Base-by-base conservation (phyloP, 2,888 invertebrate species). In the Mesorhabditis sp. region DNA sequence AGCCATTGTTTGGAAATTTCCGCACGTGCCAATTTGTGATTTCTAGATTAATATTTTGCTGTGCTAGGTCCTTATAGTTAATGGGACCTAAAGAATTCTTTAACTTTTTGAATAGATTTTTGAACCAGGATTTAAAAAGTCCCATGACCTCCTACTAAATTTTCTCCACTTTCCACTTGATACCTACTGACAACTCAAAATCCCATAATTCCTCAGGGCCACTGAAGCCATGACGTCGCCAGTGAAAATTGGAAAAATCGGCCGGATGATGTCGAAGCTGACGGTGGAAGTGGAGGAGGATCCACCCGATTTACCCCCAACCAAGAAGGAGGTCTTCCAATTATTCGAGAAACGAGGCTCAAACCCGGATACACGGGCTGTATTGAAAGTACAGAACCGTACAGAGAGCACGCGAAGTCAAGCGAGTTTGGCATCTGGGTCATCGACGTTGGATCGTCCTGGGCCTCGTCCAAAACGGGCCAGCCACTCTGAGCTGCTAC, bases 191-290 rank as follows among this genome's bases (percentile, higher is more conserved):
- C 28, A 28, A 28, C 28, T 28, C 28, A 28, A 28, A 28, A 28
- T 28, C 28, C 28, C 28, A 28, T 28, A 28, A 28, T 28, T 28
- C 28, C 28, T 28, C 28, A 28, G 28, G 28, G 1, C 28, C 28
- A 28, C 28, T 28, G 28, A 28, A 50, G 1, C 58, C 7, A 50
- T 50, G 58, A 50, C 10, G 10, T 50, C 58, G n/a, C n/a, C 58
- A 50, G 58, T 50, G n/a, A 50, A n/a, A 10, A 50, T 50, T n/a
- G 58, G 58, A n/a, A 50, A 50, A 50, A 50, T 50, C 58, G 58
- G 58, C 7, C 58, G 58, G n/a, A 50, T 50, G 58, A 50, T 50
- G 58, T 13, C 58, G 58, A 50, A 50, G 58, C 58, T 50, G 10
- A 50, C 58, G 2, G 10, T 50, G 7, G 58, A 50, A n/a, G 10